Conservation (phyloP, 2,888 invertebrate genomes). For the Leptura quadrifasciata region DNA sequence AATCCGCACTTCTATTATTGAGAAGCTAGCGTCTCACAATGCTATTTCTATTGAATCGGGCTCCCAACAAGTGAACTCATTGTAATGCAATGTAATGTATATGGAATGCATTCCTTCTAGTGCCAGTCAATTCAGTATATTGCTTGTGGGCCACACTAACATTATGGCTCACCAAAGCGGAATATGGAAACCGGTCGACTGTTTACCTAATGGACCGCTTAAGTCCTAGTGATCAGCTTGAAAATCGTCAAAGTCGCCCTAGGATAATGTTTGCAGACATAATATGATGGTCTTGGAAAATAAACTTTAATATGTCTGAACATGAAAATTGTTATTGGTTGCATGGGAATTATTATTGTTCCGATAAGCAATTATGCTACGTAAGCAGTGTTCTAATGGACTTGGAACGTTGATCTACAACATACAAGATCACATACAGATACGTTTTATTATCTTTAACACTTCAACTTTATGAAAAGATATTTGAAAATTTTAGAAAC, state of each 20-base stretch:
- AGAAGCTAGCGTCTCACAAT: conserved; percentile 8
- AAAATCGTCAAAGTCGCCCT: background rate
- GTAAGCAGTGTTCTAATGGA: background rate
- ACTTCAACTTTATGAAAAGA: no score
- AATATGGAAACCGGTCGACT: conserved; percentile 11
- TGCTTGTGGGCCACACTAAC: background rate
- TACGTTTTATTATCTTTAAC: no score
- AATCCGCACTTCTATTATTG: conserved; percentile 20
- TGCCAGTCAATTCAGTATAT: background rate
- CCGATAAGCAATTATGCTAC: background rate
- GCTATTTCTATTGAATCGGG: conserved; percentile 21
- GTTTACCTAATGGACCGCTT: conserved; percentile 8
- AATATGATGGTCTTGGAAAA: background rate
- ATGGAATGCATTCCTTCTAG: background rate
- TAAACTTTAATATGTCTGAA: background rate
- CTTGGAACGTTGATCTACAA: background rate
- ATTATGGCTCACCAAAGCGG: conserved; percentile 12
- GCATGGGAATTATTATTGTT: background rate
- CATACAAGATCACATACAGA: no score
- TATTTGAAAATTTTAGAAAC: no score
- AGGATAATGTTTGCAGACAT: background rate
- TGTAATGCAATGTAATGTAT: conserved; percentile 27
- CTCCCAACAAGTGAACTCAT: background rate
- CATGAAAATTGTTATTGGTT: background rate
- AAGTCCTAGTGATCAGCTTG: background rate